Conservation (phyloP, 2,113 vertebrate genomes). For the Azemiops feae region DNA sequence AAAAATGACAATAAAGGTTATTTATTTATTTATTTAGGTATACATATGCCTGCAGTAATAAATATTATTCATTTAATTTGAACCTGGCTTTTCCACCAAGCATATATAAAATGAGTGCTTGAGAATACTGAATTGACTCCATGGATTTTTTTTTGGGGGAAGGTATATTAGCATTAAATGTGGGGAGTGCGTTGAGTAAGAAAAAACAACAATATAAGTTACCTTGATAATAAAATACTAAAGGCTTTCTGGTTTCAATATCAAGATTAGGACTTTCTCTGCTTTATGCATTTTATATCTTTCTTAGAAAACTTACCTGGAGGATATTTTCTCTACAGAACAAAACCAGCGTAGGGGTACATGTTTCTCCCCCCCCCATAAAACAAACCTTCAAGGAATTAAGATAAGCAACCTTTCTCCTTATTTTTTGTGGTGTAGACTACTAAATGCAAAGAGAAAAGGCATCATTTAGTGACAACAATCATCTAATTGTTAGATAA, state of each 20-base stretch:
- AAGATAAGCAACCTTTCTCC: not conserved
- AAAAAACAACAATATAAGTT: not conserved
- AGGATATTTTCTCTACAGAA: not conserved
- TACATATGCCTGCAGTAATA: not conserved
- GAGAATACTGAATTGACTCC: not conserved
- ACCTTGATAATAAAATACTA: not conserved
- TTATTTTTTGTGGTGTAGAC: not conserved
- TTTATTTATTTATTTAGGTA: too few relatives aligned
- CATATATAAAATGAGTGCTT: not conserved
- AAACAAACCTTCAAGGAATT: not conserved
- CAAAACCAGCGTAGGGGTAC: not conserved
- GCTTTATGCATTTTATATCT: not conserved
- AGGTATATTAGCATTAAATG: not conserved
- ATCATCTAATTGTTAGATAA: not conserved
- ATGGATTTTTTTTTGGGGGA: not conserved
- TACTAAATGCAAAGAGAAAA: not conserved
- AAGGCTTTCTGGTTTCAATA: not conserved
- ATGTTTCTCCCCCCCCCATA: not conserved
- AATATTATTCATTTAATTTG: not conserved
- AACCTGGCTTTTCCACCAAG: not conserved
- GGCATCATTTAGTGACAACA: not conserved
- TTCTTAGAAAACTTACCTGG: not conserved
- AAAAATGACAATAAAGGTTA: too few relatives aligned
- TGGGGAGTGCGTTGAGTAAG: not conserved
- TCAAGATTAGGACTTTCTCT: not conserved